phyloP scores from a whole-genome alignment of 2,113 vertebrate genomes.

The Mormyrus lacerda region DNA sequence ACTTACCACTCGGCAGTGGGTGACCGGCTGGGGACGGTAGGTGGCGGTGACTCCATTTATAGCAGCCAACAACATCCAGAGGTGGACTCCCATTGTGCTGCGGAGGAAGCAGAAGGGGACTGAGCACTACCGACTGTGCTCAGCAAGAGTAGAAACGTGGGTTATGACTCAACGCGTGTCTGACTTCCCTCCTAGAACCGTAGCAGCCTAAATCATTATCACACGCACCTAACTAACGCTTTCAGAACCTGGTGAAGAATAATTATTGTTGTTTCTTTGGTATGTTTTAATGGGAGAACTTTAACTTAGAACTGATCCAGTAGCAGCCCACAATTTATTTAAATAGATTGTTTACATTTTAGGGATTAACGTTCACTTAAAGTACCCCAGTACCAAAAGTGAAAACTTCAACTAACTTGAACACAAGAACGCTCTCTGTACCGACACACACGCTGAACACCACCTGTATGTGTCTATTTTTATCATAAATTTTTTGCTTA shows the following conservation, averaged over 20 bases:
- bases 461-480: background rate
- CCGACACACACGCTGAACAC: background rate
- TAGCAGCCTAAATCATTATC: background rate
- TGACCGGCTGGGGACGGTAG: conserved; percentile 42
- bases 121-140: conserved; percentile 26
- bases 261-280: background rate
- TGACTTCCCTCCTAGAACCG: conserved; percentile 20
- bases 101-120: conserved; percentile 26
- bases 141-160: conserved; percentile 33
- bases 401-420: background rate
- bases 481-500: background rate
- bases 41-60: conserved; percentile 51
- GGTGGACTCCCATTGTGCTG: conserved; percentile 74
- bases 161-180: conserved; percentile 20
- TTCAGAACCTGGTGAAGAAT: background rate
- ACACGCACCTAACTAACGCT: background rate
- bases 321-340: background rate
- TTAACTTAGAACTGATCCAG: no score
- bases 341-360: background rate
- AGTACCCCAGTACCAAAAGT: background rate
- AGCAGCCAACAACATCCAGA: conserved; percentile 64
- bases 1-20: conserved; percentile 73
- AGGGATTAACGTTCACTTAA: background rate
- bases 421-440: background rate
- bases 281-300: background rate